These are phyloP conservation scores for Caenorhabditis sp. DNA, from an alignment of 2,888 invertebrate species.

Conservation along the genomic window DNA sequence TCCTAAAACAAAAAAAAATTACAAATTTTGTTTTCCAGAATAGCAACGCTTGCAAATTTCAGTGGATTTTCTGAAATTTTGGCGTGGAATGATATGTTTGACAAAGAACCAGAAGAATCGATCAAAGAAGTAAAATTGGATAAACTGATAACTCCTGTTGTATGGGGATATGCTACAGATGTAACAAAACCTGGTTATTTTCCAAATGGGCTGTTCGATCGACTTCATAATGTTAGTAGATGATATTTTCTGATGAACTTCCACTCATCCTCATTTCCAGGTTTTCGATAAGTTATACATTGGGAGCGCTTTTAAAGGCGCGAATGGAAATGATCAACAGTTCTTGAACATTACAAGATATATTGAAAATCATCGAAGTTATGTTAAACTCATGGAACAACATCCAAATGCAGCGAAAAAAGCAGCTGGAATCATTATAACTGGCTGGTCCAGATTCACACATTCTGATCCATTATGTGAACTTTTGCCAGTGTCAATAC, in stretches of 20 bases:
- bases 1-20: too few species aligned
- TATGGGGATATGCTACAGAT: conserved; percentile 65
- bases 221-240: conserved; percentile 49
- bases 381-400: conserved; percentile 75
- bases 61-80: conserved; percentile 55
- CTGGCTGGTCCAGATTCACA: conserved; percentile 72
- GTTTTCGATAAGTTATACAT: conserved; percentile 82
- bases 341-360: conserved; percentile 79
- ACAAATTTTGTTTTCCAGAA: conserved; percentile 24
- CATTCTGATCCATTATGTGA: conserved; percentile 74
- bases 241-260: too few species aligned
- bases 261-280: conserved; percentile 52
- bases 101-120: conserved; percentile 36
- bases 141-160: conserved; percentile 44
- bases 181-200: conserved; percentile 62
- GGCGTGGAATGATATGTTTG: conserved; percentile 70
- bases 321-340: conserved; percentile 81
- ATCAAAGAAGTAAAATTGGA: conserved; percentile 39
- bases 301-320: conserved; percentile 87
- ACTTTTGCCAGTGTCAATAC: conserved; percentile 72
- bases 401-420: conserved; percentile 15
- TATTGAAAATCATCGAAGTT: conserved; percentile 80
- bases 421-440: conserved; percentile 63
- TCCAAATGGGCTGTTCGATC: conserved; percentile 61
- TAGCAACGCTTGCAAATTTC: conserved; percentile 40